Percentiles rank a stretch among this genome's conserved stretches.
Evolutionary conservation across 2,113 vertebrate genomes (phyloP).

Genomic region (Antechinus stuartii): DNA sequence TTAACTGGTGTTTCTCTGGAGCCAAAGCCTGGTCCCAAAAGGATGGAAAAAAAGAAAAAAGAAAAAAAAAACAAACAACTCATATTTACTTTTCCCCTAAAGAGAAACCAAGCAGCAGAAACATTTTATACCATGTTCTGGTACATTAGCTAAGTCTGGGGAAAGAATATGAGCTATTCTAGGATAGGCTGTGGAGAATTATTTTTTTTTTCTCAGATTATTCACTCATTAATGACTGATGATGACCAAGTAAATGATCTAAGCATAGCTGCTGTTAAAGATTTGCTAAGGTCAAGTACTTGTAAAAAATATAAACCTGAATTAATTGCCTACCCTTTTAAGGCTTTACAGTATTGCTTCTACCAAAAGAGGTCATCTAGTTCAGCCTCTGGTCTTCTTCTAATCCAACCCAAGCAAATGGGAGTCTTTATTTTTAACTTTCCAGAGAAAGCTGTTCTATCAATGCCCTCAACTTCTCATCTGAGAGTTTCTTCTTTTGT

Average conservation of each 20-base stretch:
- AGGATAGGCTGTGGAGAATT: conserved; percentile 60
- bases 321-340: background rate
- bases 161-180: conserved; percentile 66
- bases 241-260: background rate
- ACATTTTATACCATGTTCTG: conserved; percentile 64
- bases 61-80: background rate
- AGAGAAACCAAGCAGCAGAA: conserved; percentile 59
- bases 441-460: background rate
- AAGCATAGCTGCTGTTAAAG: background rate
- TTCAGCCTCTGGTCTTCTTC: background rate
- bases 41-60: conserved; percentile 38
- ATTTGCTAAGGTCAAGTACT: background rate
- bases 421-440: background rate
- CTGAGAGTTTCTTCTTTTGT: background rate
- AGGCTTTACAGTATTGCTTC: background rate
- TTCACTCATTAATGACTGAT: conserved; percentile 37
- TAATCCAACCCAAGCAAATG: background rate
- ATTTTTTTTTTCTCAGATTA: conserved; percentile 11
- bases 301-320: background rate
- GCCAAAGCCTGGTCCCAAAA: conserved; percentile 65
- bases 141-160: conserved; percentile 50
- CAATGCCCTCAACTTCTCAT: background rate
- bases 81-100: conserved; percentile 65
- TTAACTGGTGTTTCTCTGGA: conserved; percentile 67
- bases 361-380: background rate